These are phyloP conservation scores for Novumbra hubbsi DNA, from an alignment of 2,797 vertebrate genomes.

Conservation along the genomic window DNA sequence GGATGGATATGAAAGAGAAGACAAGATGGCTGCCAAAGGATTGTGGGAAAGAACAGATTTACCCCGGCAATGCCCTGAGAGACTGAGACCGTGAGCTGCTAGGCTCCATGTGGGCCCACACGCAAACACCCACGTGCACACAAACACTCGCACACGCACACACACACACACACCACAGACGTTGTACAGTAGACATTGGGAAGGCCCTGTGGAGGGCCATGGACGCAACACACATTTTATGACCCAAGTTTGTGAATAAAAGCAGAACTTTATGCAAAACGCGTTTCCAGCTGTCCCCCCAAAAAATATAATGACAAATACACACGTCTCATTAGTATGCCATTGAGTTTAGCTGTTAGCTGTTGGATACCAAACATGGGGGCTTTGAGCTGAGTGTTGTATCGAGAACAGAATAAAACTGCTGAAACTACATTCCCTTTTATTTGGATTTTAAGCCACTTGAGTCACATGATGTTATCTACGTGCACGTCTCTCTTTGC, in stretches of 20 bases:
- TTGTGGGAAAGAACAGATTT: constrained; percentile 66
- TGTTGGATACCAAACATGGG: constrained; percentile 68
- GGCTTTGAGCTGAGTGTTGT: constrained; percentile 40
- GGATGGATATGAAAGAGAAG: constrained; percentile 67
- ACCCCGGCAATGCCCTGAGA: constrained; percentile 62
- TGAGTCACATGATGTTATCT: constrained; percentile 71
- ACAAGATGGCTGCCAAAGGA: constrained; percentile 55
- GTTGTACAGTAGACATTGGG: constrained; percentile 57
- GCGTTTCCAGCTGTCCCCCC: too few relatives aligned
- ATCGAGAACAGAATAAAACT: constrained; percentile 65
- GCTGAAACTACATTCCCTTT: constrained; percentile 75
- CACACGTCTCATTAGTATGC: constrained; percentile 43
- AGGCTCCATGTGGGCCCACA: constrained; percentile 61
- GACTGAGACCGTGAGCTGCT: constrained; percentile 55
- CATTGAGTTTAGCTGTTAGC: constrained; percentile 41
- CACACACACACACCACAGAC: constrained; percentile 49
- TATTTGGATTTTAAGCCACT: constrained; percentile 70
- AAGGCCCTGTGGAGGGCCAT: constrained; percentile 28
- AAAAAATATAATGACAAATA: background rate
- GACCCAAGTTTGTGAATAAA: background rate
- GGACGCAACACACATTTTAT: background rate
- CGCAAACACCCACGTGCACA: constrained; percentile 38
- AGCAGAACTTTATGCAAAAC: background rate
- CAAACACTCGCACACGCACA: constrained; percentile 35
- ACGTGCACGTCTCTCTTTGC: constrained; percentile 65